A percentile compares a stretch with the other conserved stretches of the same genome.
These are phyloP conservation scores for Otolemur garnettii DNA, from an alignment of 2,113 vertebrate species.

Conservation along the genomic window DNA sequence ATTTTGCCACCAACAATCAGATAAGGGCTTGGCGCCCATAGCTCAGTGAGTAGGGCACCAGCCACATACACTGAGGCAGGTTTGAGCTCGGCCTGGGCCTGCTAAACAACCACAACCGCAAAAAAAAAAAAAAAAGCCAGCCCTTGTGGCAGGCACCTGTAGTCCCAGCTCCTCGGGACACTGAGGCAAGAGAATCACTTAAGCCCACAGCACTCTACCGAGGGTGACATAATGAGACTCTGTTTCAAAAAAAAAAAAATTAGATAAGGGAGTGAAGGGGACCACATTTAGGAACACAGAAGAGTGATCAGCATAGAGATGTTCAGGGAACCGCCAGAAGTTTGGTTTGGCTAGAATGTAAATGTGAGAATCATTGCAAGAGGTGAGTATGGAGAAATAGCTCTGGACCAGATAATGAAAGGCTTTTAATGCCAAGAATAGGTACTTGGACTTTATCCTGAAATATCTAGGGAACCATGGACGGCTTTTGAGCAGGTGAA, in stretches of 20 bases:
- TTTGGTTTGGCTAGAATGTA: constrained; percentile 34
- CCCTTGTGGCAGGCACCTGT: too few species aligned
- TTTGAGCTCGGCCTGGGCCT: too few species aligned
- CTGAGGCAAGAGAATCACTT: too few species aligned
- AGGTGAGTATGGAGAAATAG: background rate
- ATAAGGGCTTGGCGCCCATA: background rate
- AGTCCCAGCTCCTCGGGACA: too few species aligned
- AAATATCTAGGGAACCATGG: background rate
- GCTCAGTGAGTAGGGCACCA: too few species aligned
- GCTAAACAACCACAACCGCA: too few species aligned
- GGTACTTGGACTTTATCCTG: constrained; percentile 21
- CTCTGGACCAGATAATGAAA: background rate
- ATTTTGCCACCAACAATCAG: constrained; percentile 55
- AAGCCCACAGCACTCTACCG: too few species aligned
- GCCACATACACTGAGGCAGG: too few species aligned
- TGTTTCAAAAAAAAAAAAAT: background rate
- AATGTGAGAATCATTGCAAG: background rate
- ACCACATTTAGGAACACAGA: background rate
- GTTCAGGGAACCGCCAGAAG: background rate
- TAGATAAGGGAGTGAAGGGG: background rate
- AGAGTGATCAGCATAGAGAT: background rate
- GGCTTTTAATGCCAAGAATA: background rate
- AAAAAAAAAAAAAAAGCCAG: too few species aligned
- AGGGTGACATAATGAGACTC: too few species aligned
- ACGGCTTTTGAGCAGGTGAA: constrained; percentile 35